A percentile compares a stretch with the other conserved stretches of the same genome.
Evolutionary conservation across 2,113 vertebrate species (phyloP).

Genomic region (Neomonachus schauinslandi): DNA sequence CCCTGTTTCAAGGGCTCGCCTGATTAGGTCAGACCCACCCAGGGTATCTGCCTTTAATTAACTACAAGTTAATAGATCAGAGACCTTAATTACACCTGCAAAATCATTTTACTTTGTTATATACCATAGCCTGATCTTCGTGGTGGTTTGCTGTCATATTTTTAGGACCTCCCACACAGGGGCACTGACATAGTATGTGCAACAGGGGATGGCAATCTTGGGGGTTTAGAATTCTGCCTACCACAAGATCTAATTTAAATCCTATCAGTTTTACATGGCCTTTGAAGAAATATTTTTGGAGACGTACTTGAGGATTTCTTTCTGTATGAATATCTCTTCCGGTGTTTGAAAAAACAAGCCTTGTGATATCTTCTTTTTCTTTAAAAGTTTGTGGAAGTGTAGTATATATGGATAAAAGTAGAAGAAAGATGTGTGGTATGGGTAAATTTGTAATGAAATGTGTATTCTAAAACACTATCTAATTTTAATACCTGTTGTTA

Average conservation of each 20-base stretch:
- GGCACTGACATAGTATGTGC: neutral
- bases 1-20: neutral
- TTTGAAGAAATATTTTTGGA: constrained; percentile 24
- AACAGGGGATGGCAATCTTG: neutral
- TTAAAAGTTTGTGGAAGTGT: neutral
- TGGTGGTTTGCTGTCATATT: neutral
- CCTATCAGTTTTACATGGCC: neutral
- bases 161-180: neutral
- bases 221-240: neutral
- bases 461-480: neutral
- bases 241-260: neutral
- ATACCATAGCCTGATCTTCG: neutral
- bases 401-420: neutral
- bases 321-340: neutral
- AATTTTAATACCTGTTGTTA: neutral
- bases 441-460: neutral
- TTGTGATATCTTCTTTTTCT: neutral
- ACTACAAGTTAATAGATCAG: neutral
- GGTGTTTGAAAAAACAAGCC: neutral
- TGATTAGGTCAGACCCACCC: neutral
- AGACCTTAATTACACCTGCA: neutral
- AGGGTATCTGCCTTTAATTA: neutral
- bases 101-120: neutral
- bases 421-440: neutral
- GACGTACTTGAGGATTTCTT: neutral